phyloP scores from a whole-genome alignment of 2,888 invertebrate genomes.

The Drosophila colorata region DNA sequence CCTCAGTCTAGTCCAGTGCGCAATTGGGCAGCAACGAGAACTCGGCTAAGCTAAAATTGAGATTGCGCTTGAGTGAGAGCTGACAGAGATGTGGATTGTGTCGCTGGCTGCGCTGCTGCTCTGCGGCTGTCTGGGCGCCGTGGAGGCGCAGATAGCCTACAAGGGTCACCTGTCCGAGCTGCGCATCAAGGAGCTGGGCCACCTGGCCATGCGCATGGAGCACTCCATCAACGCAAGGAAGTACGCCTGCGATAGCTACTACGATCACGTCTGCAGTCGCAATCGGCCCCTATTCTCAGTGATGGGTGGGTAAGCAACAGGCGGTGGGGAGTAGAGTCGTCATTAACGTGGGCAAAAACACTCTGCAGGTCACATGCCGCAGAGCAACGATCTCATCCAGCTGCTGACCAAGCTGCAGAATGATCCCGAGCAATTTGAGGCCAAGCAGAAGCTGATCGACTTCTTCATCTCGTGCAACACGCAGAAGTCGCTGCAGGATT shows the following conservation, averaged over 20 bases:
- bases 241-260: slow-evolving; percentile 82
- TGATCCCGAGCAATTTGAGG: slow-evolving; percentile 79
- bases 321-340: too few relatives aligned
- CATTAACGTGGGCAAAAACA: too few relatives aligned
- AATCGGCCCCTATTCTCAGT: slow-evolving; percentile 82
- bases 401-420: slow-evolving; percentile 75
- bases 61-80: background rate
- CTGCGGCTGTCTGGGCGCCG: slow-evolving; percentile 16
- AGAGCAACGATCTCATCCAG: slow-evolving; percentile 72
- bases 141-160: slow-evolving; percentile 67
- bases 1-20: slow-evolving; percentile 43
- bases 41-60: background rate
- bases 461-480: slow-evolving; percentile 83
- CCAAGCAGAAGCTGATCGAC: slow-evolving; percentile 82
- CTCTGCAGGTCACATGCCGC: slow-evolving; percentile 74
- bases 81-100: slow-evolving; percentile 28
- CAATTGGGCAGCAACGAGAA: slow-evolving; percentile 27
- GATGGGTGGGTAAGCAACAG: slow-evolving; percentile 66
- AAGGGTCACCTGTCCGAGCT: slow-evolving; percentile 75
- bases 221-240: slow-evolving; percentile 78
- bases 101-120: slow-evolving; percentile 37
- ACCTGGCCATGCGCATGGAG: slow-evolving; percentile 71
- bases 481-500: slow-evolving; percentile 78
- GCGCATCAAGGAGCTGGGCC: slow-evolving; percentile 76
- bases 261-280: slow-evolving; percentile 82